Evolutionary conservation across 2,113 vertebrate genomes (phyloP).

Genomic region (Mustela nigripes): DNA sequence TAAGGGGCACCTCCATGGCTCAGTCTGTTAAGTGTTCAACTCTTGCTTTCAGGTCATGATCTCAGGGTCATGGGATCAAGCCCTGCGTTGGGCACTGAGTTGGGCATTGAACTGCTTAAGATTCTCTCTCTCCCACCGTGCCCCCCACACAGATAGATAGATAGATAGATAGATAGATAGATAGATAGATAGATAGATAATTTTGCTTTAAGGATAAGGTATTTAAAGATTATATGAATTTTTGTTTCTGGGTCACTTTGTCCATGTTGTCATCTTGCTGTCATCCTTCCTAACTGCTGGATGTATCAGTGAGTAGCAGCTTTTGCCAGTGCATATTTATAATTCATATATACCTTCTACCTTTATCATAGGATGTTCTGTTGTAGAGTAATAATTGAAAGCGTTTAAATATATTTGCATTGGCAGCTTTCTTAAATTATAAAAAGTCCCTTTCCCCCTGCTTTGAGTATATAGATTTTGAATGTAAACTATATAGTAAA

Average conservation of each 20-base stretch:
- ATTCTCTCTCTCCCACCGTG: neutral
- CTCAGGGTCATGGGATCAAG: neutral
- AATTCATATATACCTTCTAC: neutral
- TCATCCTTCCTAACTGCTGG: slow-evolving; percentile 41
- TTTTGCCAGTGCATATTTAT: slow-evolving; percentile 1
- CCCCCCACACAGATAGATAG: no score
- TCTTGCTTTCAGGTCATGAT: neutral
- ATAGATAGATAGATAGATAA: neutral
- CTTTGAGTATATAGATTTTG: slow-evolving; percentile 65
- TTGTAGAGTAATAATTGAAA: slow-evolving; percentile 20
- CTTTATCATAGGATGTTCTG: slow-evolving; percentile 45
- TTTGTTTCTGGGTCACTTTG: slow-evolving; percentile 31
- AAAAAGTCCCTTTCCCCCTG: slow-evolving; percentile 40
- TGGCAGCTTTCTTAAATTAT: slow-evolving; percentile 66
- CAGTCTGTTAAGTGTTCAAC: neutral
- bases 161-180: no score
- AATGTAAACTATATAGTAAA: slow-evolving; percentile 42
- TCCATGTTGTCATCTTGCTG: slow-evolving; percentile 4
- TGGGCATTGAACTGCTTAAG: neutral
- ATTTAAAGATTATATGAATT: slow-evolving; percentile 48
- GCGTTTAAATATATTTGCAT: slow-evolving; percentile 52
- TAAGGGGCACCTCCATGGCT: neutral
- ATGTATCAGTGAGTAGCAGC: slow-evolving; percentile 11
- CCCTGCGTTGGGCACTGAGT: neutral
- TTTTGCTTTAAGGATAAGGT: slow-evolving; percentile 57